Evolutionary conservation across 2,888 invertebrate genomes (phyloP), one percentile per base, ranked within the genome.

Genomic region (Dryadula phaetusa): DNA sequence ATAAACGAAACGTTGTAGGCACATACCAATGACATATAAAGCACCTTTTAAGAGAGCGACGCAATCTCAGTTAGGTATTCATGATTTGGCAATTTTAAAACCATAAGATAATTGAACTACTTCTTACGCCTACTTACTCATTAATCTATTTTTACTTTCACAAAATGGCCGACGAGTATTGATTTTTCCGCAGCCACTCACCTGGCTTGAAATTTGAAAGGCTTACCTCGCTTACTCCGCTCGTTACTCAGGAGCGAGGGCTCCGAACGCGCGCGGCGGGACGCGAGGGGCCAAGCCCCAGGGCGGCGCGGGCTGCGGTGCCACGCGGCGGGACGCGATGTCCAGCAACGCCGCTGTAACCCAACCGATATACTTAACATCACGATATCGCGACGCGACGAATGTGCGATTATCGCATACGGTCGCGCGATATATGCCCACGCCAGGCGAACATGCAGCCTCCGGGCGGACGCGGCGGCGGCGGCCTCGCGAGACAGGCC

Each of bases 201-300:
- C 80, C 80, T 80, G 76, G 40, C 49, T 74, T 76, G 81, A 79
- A 76, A 78, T 80, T 76, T 76, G 76, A 78, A 84, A 80, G 82
- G 82, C 92, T 92, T 90, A 92, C 92, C 92, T 90, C 81, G 76
- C 75, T 70, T 72, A 75, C 79, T 84, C 79, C 84, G 85, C 76
- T 79, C 81, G 82, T 81, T 77, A 77, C 80, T 77, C 74, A 78
- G 87, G 92, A 92, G 91, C 92, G 74, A 90, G 92, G 92, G 92
- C 92, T 92, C 92, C 87, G 70, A 83, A 87, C 92, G 91, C 92
- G 92, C 90, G 92, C 92, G 91, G 77, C 84, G 84, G 66, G 82
- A 77, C 88, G 78, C 79, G 82, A 82, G 83, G 79, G 77, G 79
- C 79, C 74, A 75, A 75, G 78, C 78, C 79, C 81, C 78, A 58